These are phyloP conservation scores for Penaeus vannamei DNA, from an alignment of 1,140 invertebrate genomes.

Conservation along the genomic window DNA sequence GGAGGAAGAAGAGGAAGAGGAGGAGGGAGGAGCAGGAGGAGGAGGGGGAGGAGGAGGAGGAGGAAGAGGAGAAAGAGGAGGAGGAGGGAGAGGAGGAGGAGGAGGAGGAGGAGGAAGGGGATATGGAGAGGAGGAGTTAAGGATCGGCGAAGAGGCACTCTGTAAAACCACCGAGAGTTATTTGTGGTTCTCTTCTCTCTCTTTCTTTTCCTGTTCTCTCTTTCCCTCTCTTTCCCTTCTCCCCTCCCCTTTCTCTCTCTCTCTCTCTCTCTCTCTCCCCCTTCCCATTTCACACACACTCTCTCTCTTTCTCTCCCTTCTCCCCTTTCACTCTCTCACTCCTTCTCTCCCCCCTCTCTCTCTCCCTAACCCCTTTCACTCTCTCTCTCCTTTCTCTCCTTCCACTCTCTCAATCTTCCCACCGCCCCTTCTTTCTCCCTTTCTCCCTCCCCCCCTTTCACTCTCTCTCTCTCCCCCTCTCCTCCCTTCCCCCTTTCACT, in stretches of 20 bases:
- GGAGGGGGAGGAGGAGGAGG: no score
- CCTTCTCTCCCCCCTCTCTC: not conserved
- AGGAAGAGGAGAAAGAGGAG: no score
- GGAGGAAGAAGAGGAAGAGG: no score
- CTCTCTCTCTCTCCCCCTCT: conserved; percentile 14
- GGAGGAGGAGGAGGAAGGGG: no score
- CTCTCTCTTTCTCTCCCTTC: not conserved
- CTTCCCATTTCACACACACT: not conserved
- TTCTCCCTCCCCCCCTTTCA: conserved; percentile 17
- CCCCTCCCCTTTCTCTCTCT: not conserved
- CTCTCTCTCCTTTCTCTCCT: not conserved
- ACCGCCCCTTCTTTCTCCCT: not conserved
- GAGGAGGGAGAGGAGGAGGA: no score
- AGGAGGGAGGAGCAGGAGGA: no score
- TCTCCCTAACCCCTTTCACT: not conserved
- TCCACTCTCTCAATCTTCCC: no score
- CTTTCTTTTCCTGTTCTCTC: not conserved
- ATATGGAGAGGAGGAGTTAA: no score
- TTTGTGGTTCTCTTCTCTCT: not conserved
- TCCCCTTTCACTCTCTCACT: not conserved
- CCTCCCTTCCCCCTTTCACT: not conserved
- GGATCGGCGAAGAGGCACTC: no score
- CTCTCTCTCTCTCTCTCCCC: no score
- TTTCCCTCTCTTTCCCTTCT: not conserved
- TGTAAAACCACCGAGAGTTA: no score